These are phyloP conservation scores for Andrena trimmerana DNA, from an alignment of 2,888 invertebrate species.

Conservation along the genomic window DNA sequence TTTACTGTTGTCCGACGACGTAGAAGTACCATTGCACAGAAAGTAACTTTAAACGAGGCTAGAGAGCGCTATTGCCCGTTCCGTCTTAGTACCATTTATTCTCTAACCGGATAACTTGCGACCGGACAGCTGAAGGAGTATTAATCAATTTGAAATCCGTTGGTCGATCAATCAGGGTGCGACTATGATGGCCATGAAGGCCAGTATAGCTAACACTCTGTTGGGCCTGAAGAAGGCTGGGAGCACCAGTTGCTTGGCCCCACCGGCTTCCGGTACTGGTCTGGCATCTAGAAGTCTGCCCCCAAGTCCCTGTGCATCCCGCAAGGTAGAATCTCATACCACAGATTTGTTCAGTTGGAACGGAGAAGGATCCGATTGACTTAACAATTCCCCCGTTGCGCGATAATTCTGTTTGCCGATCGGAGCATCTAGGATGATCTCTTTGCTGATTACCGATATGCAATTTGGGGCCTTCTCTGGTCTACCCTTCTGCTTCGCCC, in stretches of 20 bases:
- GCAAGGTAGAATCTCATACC: constrained; percentile 85
- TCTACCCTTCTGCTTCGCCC: constrained; percentile 39
- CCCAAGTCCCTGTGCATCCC: constrained; percentile 85
- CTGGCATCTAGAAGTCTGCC: constrained; percentile 84
- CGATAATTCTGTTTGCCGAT: background rate
- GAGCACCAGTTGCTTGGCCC: constrained; percentile 89
- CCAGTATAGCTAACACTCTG: constrained; percentile 85
- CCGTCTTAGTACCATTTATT: background rate
- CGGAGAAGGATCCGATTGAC: constrained; percentile 55
- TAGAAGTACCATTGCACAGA: constrained; percentile 6
- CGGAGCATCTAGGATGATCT: background rate
- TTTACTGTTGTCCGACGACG: constrained; percentile 29
- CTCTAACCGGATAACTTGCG: constrained; percentile 14
- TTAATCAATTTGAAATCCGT: constrained; percentile 72
- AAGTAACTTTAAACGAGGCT: constrained; percentile 1
- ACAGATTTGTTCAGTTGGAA: constrained; percentile 59
- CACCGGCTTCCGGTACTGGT: constrained; percentile 86
- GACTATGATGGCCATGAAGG: constrained; percentile 84
- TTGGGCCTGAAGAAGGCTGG: constrained; percentile 90
- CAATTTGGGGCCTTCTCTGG: constrained; percentile 60
- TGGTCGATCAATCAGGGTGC: constrained; percentile 83
- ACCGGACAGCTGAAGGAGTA: constrained; percentile 32
- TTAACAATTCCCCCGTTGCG: background rate
- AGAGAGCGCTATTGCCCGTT: background rate
- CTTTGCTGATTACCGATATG: background rate